Base-by-base conservation (phyloP, 1,140 invertebrate species). In the Homarus americanus region DNA sequence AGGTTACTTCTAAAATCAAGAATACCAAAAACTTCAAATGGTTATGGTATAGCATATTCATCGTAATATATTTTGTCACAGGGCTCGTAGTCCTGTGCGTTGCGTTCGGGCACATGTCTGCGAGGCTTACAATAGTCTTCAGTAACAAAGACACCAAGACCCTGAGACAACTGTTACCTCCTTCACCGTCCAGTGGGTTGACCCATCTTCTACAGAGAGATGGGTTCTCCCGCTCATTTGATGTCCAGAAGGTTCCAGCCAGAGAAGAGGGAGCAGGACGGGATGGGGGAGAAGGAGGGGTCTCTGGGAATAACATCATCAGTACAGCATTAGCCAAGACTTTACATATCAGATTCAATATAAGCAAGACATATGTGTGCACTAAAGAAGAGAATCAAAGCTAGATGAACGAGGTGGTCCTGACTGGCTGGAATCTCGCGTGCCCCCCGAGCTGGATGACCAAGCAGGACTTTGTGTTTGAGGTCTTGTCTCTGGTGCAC, bases 371-470 rank as follows among this genome's bases (percentile, higher is more conserved):
- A 69, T 32, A 32, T 69, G n/a, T 28, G n/a, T 69, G 63, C 12
- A 86, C 63, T 88, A 88, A 66, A 88, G 79, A 24, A 88, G 78
- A 28, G 86, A 88, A 80, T 88, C 86, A 82, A 88, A 88, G 63
- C 86, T 80, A 53, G 86, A 88, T 40, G 86, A 69, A 40, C 78
- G 76, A 12, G 86, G 49, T 41, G 86, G n/a, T 28, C 76, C 76
- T 24, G 76, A 69, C 32, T 79, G 86, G 36, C 32, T 38, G 7
- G 86, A 69, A 12, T 80, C 86, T 28, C 78, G 53, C 20, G 76
- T 58, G 28, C 53, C 76, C 2, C 58, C 86, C 1, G 76, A 34
- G 36, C 78, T 80, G 41, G 49, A 32, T 32, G 76, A 44, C 86
- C 86, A 88, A 32, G 86, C 49, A 32, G 86, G 58, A 32, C 86